Evolutionary conservation across 35 echinoderm and acorn worm species (phyloP), one percentile per base, ranked within the genome.

Genomic region (Patiria miniata): DNA sequence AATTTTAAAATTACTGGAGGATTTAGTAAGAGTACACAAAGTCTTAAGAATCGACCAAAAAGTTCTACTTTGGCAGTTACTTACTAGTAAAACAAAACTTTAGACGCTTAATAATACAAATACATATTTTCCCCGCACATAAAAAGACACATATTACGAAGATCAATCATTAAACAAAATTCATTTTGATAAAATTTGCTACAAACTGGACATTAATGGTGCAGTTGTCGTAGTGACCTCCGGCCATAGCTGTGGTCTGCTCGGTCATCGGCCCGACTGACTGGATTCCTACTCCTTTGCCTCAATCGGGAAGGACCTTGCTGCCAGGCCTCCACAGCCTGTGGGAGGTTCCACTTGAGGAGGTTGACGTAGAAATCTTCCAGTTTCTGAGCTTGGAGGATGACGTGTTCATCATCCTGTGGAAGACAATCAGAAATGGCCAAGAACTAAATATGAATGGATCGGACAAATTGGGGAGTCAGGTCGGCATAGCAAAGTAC

Each of bases 311-410:
- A 5, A 73, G 26, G 29, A 23, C 65, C 19, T 0, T 36, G 8
- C 26, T 90, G 22, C 79, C 79, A 90, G 8, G 77, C 42, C 22
- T 73, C 80, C 1, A 65, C 47, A 7, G 68, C 87, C 12, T 81
- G 57, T 10, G 55, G 21, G 22, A 82, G 51, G 44, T 81, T 42
- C 87, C 87, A 90, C 39, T 90, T 90, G 30, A 90, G 60, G 18
- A 68, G 40, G 32, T 90, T 90, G 23, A 58, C 40, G 52, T 73
- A 90, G 80, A 83, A 90, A n/a, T 90, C 87, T 17, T 83, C 57
- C 29, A 59, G 58, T 57, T 90, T 90, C 16, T 19, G 30, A 38
- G 80, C 59, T 83, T 90, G 87, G 37, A 83, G 78, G 8, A 47
- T 32, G 36, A 90, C 40, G 65, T 90, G 81, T 8, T 83, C 39